Percentiles rank a stretch among this genome's conserved stretches.
These are phyloP conservation scores for Brachyistius frenatus DNA, from an alignment of 2,113 vertebrate species.

Conservation along the genomic window DNA sequence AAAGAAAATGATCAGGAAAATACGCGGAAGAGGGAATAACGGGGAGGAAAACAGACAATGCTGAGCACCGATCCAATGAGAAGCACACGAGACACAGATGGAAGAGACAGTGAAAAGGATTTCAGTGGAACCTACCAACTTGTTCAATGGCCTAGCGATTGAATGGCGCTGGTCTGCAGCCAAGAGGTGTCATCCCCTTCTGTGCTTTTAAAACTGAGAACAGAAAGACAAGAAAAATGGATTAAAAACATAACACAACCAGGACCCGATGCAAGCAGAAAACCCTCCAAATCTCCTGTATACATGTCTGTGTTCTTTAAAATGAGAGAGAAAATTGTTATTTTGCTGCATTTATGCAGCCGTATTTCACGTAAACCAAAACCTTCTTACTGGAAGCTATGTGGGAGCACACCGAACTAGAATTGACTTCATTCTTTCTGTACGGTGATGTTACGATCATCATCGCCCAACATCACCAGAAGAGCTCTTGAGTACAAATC, in stretches of 20 bases:
- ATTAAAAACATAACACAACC: background rate
- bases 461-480: no score
- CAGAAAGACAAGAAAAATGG: slow-evolving; percentile 12
- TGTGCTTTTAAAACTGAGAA: slow-evolving; percentile 36
- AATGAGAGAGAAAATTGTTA: background rate
- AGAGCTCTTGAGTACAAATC: no score
- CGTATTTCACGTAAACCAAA: no score
- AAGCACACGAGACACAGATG: slow-evolving; percentile 45
- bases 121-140: slow-evolving; percentile 60
- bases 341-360: background rate
- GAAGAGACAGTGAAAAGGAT: slow-evolving; percentile 14
- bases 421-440: no score
- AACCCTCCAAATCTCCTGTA: background rate
- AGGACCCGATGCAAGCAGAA: background rate
- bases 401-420: no score
- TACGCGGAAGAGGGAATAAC: slow-evolving; percentile 1
- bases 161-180: slow-evolving; percentile 16
- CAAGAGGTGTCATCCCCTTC: slow-evolving; percentile 1
- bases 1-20: slow-evolving; percentile 11
- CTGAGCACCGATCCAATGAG: slow-evolving; percentile 4
- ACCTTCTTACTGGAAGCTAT: no score
- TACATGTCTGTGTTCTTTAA: background rate
- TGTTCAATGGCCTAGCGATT: slow-evolving; percentile 53
- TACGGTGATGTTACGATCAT: no score
- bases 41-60: slow-evolving; percentile 4